phyloP scores from a whole-genome alignment of 1,140 invertebrate species.

The Drosophila athabasca region DNA sequence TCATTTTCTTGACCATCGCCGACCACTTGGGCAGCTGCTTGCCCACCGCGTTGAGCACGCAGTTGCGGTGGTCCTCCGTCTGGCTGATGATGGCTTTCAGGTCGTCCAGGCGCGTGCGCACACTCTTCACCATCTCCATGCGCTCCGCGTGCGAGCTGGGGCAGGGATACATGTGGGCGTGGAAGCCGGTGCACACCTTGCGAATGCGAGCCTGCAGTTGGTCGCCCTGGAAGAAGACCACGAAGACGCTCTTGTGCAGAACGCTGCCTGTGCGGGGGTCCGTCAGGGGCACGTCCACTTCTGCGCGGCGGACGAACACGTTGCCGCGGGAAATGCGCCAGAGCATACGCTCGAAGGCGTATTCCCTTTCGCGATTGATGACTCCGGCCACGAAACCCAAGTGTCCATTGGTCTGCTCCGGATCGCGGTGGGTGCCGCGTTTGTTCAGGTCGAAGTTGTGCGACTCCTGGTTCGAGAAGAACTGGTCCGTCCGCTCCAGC shows the following conservation, averaged over 20 bases:
- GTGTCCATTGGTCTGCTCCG: constrained; percentile 86
- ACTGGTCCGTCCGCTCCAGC: constrained; percentile 93
- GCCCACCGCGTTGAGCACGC: constrained; percentile 95
- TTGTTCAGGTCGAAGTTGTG: constrained; percentile 71
- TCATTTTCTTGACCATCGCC: constrained; percentile 93
- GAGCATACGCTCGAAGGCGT: constrained; percentile 97
- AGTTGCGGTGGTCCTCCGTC: constrained; percentile 97
- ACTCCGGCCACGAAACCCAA: constrained; percentile 93
- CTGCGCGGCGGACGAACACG: constrained; percentile 93
- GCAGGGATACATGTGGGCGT: constrained; percentile 97
- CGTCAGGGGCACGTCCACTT: constrained; percentile 92
- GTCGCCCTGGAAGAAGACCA: constrained; percentile 98
- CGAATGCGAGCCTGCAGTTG: constrained; percentile 97
- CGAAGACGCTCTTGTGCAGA: constrained; percentile 97
- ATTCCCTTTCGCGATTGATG: constrained; percentile 93
- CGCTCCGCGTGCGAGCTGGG: constrained; percentile 95
- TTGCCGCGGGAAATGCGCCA: constrained; percentile 98
- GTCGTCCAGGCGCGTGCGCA: constrained; percentile 96
- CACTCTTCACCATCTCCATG: constrained; percentile 96
- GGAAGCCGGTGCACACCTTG: constrained; percentile 98
- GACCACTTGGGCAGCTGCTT: constrained; percentile 97
- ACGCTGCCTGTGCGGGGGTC: constrained; percentile 93
- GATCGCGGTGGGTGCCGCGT: constrained; percentile 90
- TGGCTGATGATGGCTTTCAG: constrained; percentile 96
- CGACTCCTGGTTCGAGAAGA: constrained; percentile 73